phyloP scores from a whole-genome alignment of 2,797 vertebrate species.

The Poeciliopsis infans region DNA sequence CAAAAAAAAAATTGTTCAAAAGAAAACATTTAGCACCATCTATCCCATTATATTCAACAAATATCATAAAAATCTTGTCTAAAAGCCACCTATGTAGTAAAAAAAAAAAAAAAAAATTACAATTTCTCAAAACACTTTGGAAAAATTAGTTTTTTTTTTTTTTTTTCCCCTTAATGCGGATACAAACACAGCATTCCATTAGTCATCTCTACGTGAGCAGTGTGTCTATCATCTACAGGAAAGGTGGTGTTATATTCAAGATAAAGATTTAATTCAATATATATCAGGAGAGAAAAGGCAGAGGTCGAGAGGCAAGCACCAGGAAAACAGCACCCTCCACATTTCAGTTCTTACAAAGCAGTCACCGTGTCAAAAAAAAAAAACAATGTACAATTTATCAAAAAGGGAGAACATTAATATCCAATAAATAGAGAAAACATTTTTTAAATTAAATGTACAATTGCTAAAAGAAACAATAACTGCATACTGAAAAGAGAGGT shows the following conservation, averaged over 20 bases:
- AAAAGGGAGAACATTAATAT: constrained; percentile 77
- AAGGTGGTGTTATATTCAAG: constrained; percentile 80
- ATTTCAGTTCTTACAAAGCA: constrained; percentile 64
- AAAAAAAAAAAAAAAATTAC: constrained; percentile 54
- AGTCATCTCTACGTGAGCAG: constrained; percentile 76
- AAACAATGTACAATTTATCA: constrained; percentile 72
- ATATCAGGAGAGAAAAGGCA: constrained; percentile 68
- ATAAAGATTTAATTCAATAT: constrained; percentile 80
- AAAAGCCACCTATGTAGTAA: constrained; percentile 72
- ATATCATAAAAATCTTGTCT: constrained; percentile 79
- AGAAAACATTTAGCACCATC: constrained; percentile 85
- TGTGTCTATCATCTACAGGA: constrained; percentile 80
- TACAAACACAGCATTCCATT: constrained; percentile 79
- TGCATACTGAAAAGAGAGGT: constrained; percentile 70
- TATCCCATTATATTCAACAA: constrained; percentile 79
- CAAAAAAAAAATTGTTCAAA: constrained; percentile 66
- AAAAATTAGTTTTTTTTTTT: constrained; percentile 58
- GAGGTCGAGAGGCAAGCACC: constrained; percentile 75
- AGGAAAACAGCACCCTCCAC: constrained; percentile 66
- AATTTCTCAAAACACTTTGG: constrained; percentile 73
- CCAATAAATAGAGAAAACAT: constrained; percentile 86
- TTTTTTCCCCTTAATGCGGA: constrained; percentile 47
- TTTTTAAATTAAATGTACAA: constrained; percentile 83
- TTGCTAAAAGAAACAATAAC: constrained; percentile 57
- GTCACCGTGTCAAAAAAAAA: constrained; percentile 51